Evolutionary conservation across 2,888 invertebrate species (phyloP).

Genomic region (Amiota minor): DNA sequence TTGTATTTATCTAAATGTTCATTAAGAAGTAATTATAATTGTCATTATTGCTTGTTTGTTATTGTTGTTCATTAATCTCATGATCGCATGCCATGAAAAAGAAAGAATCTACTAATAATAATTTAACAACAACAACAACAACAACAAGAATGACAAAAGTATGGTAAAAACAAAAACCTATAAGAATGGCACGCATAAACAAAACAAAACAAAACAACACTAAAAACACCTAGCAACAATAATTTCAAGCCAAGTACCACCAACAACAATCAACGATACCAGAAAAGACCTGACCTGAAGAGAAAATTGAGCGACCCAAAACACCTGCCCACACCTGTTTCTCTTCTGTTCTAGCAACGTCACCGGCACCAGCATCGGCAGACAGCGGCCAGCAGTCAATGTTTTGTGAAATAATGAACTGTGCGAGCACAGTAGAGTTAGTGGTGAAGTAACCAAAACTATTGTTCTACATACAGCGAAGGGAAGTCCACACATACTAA

Average conservation of each 20-base stretch:
- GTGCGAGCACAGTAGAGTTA: conserved; percentile 29
- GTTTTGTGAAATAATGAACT: background rate
- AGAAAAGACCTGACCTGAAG: too few relatives aligned
- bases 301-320: conserved; percentile 35
- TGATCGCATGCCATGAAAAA: conserved; percentile 65
- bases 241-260: background rate
- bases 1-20: conserved; percentile 54
- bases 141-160: conserved; percentile 29
- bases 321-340: conserved; percentile 58
- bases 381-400: background rate
- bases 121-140: conserved; percentile 26
- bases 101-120: conserved; percentile 11
- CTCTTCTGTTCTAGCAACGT: background rate
- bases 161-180: too few relatives aligned
- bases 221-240: conserved; percentile 7
- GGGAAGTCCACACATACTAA: conserved; percentile 12
- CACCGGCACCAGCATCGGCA: too few relatives aligned
- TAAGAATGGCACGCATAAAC: conserved; percentile 17
- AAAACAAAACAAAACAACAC: conserved; percentile 30
- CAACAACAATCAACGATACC: background rate
- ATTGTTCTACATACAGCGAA: conserved; percentile 27
- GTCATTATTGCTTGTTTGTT: too few relatives aligned
- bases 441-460: conserved; percentile 34
- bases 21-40: conserved; percentile 63
- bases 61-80: conserved; percentile 64